Evolutionary conservation across 2,888 invertebrate species (phyloP).

Genomic region (Plebejus anna): DNA sequence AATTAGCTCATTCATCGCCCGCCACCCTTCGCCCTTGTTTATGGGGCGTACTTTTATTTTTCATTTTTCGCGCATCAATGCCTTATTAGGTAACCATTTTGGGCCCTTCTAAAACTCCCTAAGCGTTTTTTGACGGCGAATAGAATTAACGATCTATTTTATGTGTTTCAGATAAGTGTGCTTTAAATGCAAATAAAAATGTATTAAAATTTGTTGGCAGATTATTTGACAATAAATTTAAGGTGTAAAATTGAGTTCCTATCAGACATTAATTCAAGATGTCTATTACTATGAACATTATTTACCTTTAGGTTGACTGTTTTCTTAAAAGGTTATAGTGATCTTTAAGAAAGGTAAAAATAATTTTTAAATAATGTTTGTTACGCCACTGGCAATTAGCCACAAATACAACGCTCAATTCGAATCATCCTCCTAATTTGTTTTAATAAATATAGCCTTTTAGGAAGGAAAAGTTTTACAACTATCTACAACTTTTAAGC

Average conservation of each 20-base stretch:
- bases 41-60: constrained; percentile 76
- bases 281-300: too few species aligned
- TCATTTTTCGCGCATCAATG: constrained; percentile 61
- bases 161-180: constrained; percentile 20
- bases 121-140: constrained; percentile 25
- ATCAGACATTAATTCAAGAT: background rate
- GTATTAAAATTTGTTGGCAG: background rate
- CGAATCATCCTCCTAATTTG: too few species aligned
- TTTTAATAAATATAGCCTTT: too few species aligned
- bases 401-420: too few species aligned
- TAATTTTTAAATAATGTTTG: too few species aligned
- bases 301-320: too few species aligned
- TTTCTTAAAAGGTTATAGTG: too few species aligned
- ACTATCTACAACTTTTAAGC: background rate
- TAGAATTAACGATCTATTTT: constrained; percentile 20
- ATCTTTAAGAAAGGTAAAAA: too few species aligned
- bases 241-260: background rate
- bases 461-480: background rate
- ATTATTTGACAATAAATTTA: constrained; percentile 23
- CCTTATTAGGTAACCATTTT: constrained; percentile 63
- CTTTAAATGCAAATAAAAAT: constrained; percentile 14
- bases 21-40: constrained; percentile 60
- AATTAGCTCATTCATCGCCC: constrained; percentile 76
- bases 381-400: too few species aligned
- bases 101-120: constrained; percentile 40